Percentiles rank a stretch among this genome's conserved stretches.
Evolutionary conservation across 2,113 vertebrate genomes (phyloP).

Genomic region (Ameiurus melas): DNA sequence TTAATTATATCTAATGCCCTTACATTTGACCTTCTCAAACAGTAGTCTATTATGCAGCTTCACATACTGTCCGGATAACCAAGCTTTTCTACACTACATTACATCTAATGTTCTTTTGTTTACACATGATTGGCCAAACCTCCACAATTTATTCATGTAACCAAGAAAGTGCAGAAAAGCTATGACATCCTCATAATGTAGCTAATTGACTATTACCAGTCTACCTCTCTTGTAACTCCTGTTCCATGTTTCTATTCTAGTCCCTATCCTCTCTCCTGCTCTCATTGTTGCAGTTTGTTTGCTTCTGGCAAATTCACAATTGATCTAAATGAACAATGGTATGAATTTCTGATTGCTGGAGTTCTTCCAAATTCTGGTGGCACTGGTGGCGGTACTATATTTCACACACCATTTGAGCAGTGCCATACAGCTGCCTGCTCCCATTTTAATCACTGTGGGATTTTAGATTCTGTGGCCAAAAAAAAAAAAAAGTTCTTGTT

Average conservation of each 20-base stretch:
- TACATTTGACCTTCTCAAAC: conserved; percentile 20
- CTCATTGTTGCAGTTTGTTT: conserved; percentile 7
- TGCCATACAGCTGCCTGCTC: neutral
- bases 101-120: conserved; percentile 53
- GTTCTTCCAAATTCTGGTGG: conserved; percentile 8
- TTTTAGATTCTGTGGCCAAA: neutral
- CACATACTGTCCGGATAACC: conserved; percentile 19
- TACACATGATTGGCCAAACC: conserved; percentile 37
- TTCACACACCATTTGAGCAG: conserved; percentile 22
- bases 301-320: conserved; percentile 6
- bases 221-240: conserved; percentile 23
- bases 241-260: conserved; percentile 26
- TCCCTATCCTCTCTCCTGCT: neutral
- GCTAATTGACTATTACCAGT: conserved; percentile 45
- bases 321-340: neutral
- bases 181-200: conserved; percentile 31
- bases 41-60: neutral
- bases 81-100: conserved; percentile 52
- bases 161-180: conserved; percentile 36
- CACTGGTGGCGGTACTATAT: neutral
- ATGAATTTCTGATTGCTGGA: conserved; percentile 20
- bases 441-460: conserved; percentile 8
- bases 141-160: conserved; percentile 44
- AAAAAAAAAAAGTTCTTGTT: neutral
- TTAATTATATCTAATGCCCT: conserved; percentile 16